Base-by-base conservation (phyloP, 2,888 invertebrate species). In the Acleris holmiana region DNA sequence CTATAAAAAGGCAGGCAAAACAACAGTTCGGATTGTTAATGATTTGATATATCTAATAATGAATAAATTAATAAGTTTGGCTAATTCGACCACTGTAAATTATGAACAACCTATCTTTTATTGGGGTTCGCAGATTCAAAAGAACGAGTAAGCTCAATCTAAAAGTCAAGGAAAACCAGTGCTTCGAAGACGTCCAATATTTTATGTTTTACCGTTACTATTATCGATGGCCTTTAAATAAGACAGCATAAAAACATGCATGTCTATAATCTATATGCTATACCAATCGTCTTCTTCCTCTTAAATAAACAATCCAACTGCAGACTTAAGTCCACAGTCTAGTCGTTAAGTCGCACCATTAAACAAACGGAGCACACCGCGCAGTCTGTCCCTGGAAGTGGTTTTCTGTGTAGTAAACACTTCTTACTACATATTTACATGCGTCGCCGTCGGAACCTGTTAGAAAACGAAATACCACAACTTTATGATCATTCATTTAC, bases 401-500 rank as follows among this genome's bases (percentile, higher is more conserved):
- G 80, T 77, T 84, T 83, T 81, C 82, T 80, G 72, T 82, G 82
- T 85, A 75, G 72, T 75, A 69, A 76, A 74, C 74, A 73, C 61
- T 64, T 59, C 25, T 59, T 51, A 53, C 53, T 60, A 54, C 47
- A 59, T 60, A 60, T 65, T 65, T 60, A 60, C 65, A 60, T 54
- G 21, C 21, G 2, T 46, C 49, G 23, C 18, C 49, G 44, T 18
- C 25, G 29, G 44, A 46, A 53, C 21, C 35, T 54, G 54, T 41
- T 54, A 13, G 15, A n/a, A 21, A 13, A 35, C 35, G 13, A 35
- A 35, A 35, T 35, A 35, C 29, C 29, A 29, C 13, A 35, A 10
- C 35, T 35, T 13, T 13, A 35, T 35, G 13, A 35, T 35, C 29
- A 29, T 29, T 29, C 8, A 29, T 29, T 29, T 8, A 29, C 29